phyloP scores from a whole-genome alignment of 2,888 invertebrate species.

The Oligia strigilis region DNA sequence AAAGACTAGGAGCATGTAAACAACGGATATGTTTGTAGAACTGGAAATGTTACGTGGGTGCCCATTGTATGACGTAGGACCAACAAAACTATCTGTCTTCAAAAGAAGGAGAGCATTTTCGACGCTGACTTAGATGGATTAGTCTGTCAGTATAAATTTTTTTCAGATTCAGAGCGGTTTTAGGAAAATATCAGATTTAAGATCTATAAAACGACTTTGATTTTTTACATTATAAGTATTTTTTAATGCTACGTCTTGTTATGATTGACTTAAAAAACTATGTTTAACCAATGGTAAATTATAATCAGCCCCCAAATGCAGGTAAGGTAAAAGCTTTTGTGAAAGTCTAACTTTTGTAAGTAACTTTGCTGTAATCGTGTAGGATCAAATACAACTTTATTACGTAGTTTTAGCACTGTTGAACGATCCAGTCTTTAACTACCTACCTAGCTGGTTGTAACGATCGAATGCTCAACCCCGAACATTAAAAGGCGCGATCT shows the following conservation, averaged over 20 bases:
- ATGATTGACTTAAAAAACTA: neutral
- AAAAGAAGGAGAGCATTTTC: neutral
- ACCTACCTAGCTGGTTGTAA: conserved; percentile 56
- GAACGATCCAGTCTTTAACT: conserved; percentile 12
- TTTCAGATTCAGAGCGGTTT: neutral
- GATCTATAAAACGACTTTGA: neutral
- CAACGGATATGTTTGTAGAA: conserved; percentile 15
- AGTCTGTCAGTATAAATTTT: too few relatives aligned
- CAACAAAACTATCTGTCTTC: neutral
- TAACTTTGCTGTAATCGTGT: conserved; percentile 19
- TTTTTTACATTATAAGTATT: neutral
- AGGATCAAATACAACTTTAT: conserved; percentile 39
- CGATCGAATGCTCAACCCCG: conserved; percentile 40
- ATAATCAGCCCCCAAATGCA: neutral
- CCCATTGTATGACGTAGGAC: neutral
- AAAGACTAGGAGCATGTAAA: conserved; percentile 68
- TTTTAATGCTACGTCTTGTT: neutral
- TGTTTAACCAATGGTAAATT: neutral
- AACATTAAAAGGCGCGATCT: conserved; percentile 53
- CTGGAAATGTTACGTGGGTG: neutral
- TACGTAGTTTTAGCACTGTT: conserved; percentile 17
- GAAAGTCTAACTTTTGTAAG: neutral
- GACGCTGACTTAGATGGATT: too few relatives aligned
- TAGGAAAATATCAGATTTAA: neutral
- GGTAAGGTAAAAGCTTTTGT: neutral